Conservation (phyloP, 2,888 invertebrate genomes). For the Habrosyne pyritoides region DNA sequence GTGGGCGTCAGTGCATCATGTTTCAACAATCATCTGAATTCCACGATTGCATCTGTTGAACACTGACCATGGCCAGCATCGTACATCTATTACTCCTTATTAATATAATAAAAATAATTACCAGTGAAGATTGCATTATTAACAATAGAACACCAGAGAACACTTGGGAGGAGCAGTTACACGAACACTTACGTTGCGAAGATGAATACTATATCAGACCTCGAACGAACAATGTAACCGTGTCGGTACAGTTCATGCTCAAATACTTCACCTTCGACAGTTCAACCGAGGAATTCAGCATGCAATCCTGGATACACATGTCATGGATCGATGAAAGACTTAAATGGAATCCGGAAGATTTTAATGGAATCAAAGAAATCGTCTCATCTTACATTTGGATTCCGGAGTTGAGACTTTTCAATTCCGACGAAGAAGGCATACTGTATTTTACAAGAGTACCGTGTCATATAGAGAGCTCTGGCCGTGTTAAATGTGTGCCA, state of each 20-base stretch:
- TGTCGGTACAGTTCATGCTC: constrained; percentile 33
- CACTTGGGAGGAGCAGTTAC: constrained; percentile 27
- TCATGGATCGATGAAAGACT: constrained; percentile 42
- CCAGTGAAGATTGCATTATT: constrained; percentile 5
- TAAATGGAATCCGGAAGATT: constrained; percentile 43
- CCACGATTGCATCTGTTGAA: neutral
- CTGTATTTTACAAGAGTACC: constrained; percentile 6
- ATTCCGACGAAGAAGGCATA: constrained; percentile 19
- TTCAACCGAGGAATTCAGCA: constrained; percentile 32
- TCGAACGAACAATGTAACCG: constrained; percentile 8
- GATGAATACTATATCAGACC: constrained; percentile 7
- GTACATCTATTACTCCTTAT: neutral
- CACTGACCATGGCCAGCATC: constrained; percentile 7
- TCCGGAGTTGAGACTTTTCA: constrained; percentile 36
- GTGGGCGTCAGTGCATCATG: neutral
- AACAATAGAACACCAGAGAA: constrained; percentile 22
- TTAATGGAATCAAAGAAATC: constrained; percentile 31
- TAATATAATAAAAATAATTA: neutral
- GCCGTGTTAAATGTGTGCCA: constrained; percentile 26
- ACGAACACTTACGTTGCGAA: constrained; percentile 1
- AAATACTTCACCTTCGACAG: constrained; percentile 41
- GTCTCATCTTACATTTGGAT: constrained; percentile 30
- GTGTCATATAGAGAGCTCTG: constrained; percentile 32
- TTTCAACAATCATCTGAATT: neutral
- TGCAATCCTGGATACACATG: constrained; percentile 27